Evolutionary conservation across 2,113 vertebrate species (phyloP).

Genomic region (Megaptera novaeangliae): DNA sequence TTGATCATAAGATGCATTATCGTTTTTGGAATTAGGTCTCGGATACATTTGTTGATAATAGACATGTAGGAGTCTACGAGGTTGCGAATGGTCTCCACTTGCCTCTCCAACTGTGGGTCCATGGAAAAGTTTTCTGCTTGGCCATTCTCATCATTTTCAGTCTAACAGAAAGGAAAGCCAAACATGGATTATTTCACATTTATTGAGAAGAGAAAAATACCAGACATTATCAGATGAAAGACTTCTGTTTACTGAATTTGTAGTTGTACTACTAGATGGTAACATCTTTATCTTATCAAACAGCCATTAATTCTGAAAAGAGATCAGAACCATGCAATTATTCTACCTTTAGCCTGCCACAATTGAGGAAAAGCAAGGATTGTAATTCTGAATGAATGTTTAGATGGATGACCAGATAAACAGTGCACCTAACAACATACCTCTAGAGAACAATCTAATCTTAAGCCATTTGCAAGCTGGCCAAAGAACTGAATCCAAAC

Average conservation of each 20-base stretch:
- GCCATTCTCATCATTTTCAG: slow-evolving; percentile 83
- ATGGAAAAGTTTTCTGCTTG: slow-evolving; percentile 88
- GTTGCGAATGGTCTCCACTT: slow-evolving; percentile 94
- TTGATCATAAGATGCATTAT: slow-evolving; percentile 97
- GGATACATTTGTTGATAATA: slow-evolving; percentile 92
- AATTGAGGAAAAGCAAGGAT: neutral
- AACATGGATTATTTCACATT: slow-evolving; percentile 22
- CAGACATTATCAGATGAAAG: neutral
- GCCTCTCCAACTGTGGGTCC: slow-evolving; percentile 93
- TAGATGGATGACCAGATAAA: slow-evolving; percentile 36
- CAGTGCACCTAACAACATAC: slow-evolving; percentile 2
- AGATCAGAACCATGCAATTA: neutral
- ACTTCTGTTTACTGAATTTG: neutral
- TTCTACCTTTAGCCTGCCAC: neutral
- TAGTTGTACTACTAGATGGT: neutral
- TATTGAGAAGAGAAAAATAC: neutral
- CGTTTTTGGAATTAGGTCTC: slow-evolving; percentile 94
- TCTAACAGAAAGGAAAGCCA: slow-evolving; percentile 70
- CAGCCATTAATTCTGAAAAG: neutral
- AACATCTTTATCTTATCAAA: neutral
- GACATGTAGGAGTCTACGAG: slow-evolving; percentile 95
- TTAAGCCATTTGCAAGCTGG: slow-evolving; percentile 28
- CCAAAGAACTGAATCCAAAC: slow-evolving; percentile 28
- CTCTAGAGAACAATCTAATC: slow-evolving; percentile 18
- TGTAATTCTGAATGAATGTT: neutral